phyloP scores from a whole-genome alignment of 23 tunicate species.

The Trididemnum miniatum region DNA sequence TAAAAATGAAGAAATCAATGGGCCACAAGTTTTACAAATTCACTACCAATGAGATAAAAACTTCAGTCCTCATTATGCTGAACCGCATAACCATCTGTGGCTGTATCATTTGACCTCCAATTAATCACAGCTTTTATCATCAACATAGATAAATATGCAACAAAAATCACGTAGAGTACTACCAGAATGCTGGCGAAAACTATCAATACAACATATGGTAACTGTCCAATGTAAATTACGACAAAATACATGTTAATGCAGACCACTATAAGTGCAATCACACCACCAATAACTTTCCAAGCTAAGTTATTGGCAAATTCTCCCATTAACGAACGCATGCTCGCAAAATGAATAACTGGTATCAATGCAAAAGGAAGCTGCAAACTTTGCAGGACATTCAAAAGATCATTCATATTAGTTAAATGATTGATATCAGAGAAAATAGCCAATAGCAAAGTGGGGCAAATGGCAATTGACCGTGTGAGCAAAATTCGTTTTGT shows the following conservation, averaged over 20 bases:
- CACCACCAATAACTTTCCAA: constrained; percentile 62
- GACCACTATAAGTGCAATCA: constrained; percentile 57
- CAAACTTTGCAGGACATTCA: constrained; percentile 86
- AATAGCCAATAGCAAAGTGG: constrained; percentile 77
- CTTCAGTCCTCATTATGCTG: constrained; percentile 5
- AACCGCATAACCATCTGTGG: not conserved
- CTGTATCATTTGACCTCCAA: too few relatives aligned
- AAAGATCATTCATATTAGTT: constrained; percentile 73
- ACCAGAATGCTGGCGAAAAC: constrained; percentile 37
- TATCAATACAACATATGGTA: constrained; percentile 34
- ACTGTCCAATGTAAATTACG: constrained; percentile 41
- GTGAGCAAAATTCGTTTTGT: constrained; percentile 70
- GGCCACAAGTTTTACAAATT: too few relatives aligned
- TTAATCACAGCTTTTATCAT: constrained; percentile 31
- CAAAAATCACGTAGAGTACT: constrained; percentile 28
- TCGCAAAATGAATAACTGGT: constrained; percentile 79
- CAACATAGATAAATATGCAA: constrained; percentile 30
- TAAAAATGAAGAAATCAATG: too few relatives aligned
- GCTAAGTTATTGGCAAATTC: constrained; percentile 61
- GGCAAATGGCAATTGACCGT: constrained; percentile 90
- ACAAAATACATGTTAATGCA: constrained; percentile 80
- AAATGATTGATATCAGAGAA: constrained; percentile 72
- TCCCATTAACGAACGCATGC: constrained; percentile 70
- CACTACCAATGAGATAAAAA: too few relatives aligned
- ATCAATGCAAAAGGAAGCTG: constrained; percentile 91